Conservation (phyloP, 2,888 invertebrate genomes). For the Platynereis dumerilii region DNA sequence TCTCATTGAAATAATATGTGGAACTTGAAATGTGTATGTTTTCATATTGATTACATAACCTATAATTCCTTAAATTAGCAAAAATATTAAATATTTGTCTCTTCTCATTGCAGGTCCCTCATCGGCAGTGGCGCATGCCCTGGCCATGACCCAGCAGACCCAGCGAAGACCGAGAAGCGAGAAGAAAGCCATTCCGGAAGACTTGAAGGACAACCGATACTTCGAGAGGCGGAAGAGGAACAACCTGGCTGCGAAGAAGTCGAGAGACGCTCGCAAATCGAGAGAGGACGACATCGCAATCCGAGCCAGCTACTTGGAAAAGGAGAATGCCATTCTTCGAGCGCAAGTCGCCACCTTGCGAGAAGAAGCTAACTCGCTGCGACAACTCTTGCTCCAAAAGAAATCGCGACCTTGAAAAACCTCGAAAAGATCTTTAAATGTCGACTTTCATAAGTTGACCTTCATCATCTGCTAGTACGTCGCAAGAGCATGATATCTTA, state of each 20-base stretch:
- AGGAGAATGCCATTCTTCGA: slow-evolving; percentile 84
- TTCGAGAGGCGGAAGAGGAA: slow-evolving; percentile 85
- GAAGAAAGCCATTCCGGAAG: slow-evolving; percentile 80
- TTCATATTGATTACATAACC: too few species aligned
- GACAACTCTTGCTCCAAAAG: slow-evolving; percentile 71
- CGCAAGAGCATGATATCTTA: not conserved
- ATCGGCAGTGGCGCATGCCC: slow-evolving; percentile 45
- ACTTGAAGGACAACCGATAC: slow-evolving; percentile 88
- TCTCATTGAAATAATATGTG: too few species aligned
- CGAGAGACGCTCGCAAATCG: slow-evolving; percentile 83
- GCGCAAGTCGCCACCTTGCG: slow-evolving; percentile 81
- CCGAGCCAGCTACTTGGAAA: slow-evolving; percentile 82
- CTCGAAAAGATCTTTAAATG: too few species aligned
- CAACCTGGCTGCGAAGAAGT: slow-evolving; percentile 91
- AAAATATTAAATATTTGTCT: too few species aligned
- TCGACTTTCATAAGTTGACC: not conserved
- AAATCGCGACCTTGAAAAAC: slow-evolving; percentile 38
- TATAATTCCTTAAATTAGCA: too few species aligned
- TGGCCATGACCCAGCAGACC: slow-evolving; percentile 45
- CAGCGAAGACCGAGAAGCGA: slow-evolving; percentile 55
- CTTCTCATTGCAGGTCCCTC: slow-evolving; percentile 27
- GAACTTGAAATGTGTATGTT: too few species aligned
- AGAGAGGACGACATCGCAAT: slow-evolving; percentile 89
- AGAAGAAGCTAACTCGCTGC: slow-evolving; percentile 78
- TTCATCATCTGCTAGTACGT: not conserved